These are phyloP conservation scores for Cotesia chilonis DNA, from an alignment of 1,140 invertebrate species.

Conservation along the genomic window DNA sequence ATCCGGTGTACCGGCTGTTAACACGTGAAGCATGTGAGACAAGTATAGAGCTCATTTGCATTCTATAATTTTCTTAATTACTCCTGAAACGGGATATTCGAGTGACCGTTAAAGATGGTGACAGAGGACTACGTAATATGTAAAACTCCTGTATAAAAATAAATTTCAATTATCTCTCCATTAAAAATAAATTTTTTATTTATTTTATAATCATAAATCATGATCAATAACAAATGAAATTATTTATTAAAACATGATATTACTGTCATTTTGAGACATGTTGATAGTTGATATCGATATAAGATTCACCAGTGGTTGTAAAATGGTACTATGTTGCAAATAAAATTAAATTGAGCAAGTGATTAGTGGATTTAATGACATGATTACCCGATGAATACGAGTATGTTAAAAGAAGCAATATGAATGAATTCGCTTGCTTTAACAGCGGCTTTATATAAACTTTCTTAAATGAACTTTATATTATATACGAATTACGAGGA, in stretches of 20 bases:
- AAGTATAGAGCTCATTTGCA: conserved; percentile 27
- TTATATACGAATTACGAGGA: neutral
- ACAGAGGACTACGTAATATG: neutral
- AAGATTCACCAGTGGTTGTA: neutral
- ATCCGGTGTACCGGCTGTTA: conserved; percentile 25
- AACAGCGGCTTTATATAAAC: conserved; percentile 1
- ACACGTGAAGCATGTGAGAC: conserved; percentile 16
- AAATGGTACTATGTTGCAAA: conserved; percentile 4
- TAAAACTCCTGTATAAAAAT: neutral
- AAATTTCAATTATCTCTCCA: conserved; percentile 3
- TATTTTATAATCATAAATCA: neutral
- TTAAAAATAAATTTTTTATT: conserved; percentile 1
- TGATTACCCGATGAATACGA: neutral
- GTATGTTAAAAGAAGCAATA: neutral
- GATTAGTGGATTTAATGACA: neutral
- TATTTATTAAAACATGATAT: neutral
- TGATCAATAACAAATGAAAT: neutral
- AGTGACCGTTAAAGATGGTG: conserved; percentile 26
- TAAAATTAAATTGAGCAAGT: conserved; percentile 1
- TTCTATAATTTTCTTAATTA: conserved; percentile 31
- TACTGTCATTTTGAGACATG: neutral
- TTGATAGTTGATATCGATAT: neutral
- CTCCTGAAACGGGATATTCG: conserved; percentile 30
- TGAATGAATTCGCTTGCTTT: neutral
- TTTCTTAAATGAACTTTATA: conserved; percentile 6